phyloP scores from a whole-genome alignment of 1,140 invertebrate genomes.

The Listronotus oregonensis region DNA sequence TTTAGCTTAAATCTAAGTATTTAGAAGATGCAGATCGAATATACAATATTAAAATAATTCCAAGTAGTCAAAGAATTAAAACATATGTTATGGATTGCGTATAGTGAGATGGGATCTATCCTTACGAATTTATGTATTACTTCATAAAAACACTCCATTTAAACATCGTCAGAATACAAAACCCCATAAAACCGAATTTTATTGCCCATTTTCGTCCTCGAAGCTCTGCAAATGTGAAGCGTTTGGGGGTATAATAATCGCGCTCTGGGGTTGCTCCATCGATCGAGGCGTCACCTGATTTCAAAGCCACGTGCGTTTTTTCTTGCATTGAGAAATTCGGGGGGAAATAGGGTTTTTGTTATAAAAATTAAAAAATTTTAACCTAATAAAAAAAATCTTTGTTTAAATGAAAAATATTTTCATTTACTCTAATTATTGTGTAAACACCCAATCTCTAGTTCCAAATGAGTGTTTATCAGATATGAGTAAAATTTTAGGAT shows the following conservation, averaged over 20 bases:
- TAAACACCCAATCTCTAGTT: no score
- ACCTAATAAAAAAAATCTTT: no score
- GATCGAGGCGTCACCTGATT: slow-evolving; percentile 11
- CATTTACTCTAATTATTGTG: no score
- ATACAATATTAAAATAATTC: no score
- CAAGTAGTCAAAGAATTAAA: no score
- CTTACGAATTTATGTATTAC: background rate
- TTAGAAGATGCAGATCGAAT: no score
- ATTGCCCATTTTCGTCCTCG: slow-evolving; percentile 2
- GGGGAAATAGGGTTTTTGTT: no score
- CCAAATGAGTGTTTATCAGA: no score
- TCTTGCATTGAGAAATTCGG: background rate
- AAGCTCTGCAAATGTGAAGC: slow-evolving; percentile 7
- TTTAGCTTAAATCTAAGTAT: no score
- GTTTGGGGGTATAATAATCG: slow-evolving; percentile 14
- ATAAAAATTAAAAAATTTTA: no score
- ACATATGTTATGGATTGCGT: slow-evolving; percentile 15
- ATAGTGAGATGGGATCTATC: slow-evolving; percentile 6
- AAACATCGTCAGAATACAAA: slow-evolving; percentile 6
- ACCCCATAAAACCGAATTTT: slow-evolving; percentile 8
- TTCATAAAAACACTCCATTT: background rate
- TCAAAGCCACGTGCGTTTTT: slow-evolving; percentile 3
- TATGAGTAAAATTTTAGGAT: no score
- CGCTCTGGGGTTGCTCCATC: slow-evolving; percentile 14
- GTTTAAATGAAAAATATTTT: no score